A percentile compares a stretch with the other conserved stretches of the same genome.
phyloP scores from a whole-genome alignment of 1,140 invertebrate species.

The Papilio helenus region DNA sequence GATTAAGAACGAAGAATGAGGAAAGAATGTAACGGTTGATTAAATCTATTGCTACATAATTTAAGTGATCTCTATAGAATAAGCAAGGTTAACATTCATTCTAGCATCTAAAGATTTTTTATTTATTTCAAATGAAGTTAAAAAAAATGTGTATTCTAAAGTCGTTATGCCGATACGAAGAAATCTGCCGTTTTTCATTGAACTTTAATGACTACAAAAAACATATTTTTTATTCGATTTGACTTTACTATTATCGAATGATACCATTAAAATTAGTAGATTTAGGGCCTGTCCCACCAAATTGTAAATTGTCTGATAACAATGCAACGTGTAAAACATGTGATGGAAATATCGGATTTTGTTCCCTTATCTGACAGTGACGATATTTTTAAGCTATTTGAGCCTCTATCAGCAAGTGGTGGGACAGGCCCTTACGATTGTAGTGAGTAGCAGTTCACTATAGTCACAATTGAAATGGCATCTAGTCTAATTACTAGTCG shows the following conservation, averaged over 20 bases:
- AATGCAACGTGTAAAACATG: too few species aligned
- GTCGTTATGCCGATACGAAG: neutral
- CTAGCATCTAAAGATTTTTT: neutral
- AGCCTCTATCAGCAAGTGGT: too few species aligned
- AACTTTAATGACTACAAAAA: neutral
- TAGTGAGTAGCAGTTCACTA: neutral
- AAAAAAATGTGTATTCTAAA: neutral
- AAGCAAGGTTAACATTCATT: slow-evolving; percentile 1
- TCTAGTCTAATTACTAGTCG: neutral
- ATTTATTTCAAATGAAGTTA: neutral
- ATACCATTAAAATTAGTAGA: neutral
- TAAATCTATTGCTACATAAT: neutral
- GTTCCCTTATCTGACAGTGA: too few species aligned
- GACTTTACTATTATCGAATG: neutral
- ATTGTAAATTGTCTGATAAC: too few species aligned
- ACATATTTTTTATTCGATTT: neutral
- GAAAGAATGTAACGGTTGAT: slow-evolving; percentile 18
- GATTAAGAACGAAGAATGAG: neutral
- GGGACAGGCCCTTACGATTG: too few species aligned
- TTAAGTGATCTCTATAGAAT: neutral
- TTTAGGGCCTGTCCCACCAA: too few species aligned
- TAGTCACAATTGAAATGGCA: too few species aligned
- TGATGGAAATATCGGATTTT: too few species aligned
- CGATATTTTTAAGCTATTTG: too few species aligned
- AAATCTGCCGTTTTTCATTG: neutral